Conservation (phyloP, 1,140 invertebrate genomes). For the Nebria ingens region DNA sequence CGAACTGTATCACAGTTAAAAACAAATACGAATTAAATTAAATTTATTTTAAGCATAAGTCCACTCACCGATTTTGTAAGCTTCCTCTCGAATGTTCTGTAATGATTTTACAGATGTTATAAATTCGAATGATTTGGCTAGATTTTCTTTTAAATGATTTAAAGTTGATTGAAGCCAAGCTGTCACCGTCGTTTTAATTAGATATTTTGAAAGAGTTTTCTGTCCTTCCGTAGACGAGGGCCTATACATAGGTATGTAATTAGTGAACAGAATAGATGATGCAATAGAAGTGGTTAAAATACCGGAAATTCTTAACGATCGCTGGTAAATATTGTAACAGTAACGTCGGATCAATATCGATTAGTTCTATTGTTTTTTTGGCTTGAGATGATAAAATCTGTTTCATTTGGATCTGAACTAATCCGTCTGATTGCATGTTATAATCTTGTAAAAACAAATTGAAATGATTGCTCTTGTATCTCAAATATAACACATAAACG, state of each 20-base stretch:
- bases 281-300: constrained; percentile 14
- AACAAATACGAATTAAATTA: background rate
- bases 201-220: constrained; percentile 25
- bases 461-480: no score
- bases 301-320: constrained; percentile 41
- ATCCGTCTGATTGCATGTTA: constrained; percentile 38
- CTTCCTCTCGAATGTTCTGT: constrained; percentile 51
- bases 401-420: constrained; percentile 41
- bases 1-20: no score
- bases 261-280: constrained; percentile 17
- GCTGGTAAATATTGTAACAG: constrained; percentile 40
- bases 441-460: constrained; percentile 10
- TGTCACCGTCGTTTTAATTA: constrained; percentile 35
- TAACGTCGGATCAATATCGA: constrained; percentile 33
- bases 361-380: constrained; percentile 35
- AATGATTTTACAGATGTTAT: constrained; percentile 52
- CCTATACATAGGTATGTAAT: constrained; percentile 36
- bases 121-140: constrained; percentile 45
- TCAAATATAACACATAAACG: no score
- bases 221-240: constrained; percentile 35
- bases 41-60: constrained; percentile 10
- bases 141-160: constrained; percentile 39
- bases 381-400: constrained; percentile 41
- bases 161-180: constrained; percentile 50
- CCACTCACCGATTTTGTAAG: constrained; percentile 35